phyloP scores from a whole-genome alignment of 2,888 invertebrate genomes.

The Polymixis flavicincta region DNA sequence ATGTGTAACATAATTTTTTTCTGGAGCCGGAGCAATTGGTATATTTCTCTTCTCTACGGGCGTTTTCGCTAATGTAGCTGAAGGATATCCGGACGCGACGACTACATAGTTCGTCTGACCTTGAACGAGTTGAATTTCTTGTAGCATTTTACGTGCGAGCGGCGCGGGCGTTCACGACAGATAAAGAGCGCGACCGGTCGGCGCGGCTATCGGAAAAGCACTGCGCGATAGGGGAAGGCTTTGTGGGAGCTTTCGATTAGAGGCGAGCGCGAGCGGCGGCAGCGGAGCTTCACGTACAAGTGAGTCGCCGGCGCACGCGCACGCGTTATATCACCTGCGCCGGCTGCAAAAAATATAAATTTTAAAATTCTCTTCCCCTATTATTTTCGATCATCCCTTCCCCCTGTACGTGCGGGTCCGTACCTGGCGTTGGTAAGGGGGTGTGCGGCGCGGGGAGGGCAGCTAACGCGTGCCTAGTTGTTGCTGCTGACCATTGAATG shows the following conservation, averaged over 20 bases:
- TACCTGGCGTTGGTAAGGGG: conserved; percentile 85
- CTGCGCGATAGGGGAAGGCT: conserved; percentile 79
- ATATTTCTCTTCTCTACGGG: conserved; percentile 89
- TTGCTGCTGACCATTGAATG: conserved; percentile 85
- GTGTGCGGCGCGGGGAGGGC: conserved; percentile 71
- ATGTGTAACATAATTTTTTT: conserved; percentile 89
- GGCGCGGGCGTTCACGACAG: conserved; percentile 75
- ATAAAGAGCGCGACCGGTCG: conserved; percentile 79
- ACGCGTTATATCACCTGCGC: conserved; percentile 90
- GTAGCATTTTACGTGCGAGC: conserved; percentile 87
- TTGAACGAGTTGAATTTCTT: conserved; percentile 89
- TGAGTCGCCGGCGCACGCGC: conserved; percentile 89
- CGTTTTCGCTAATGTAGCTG: conserved; percentile 86
- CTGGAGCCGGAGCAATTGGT: conserved; percentile 91
- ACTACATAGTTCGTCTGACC: conserved; percentile 92
- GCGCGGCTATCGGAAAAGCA: conserved; percentile 82
- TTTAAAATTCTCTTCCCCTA: conserved; percentile 91
- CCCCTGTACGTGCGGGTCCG: conserved; percentile 88
- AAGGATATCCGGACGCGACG: conserved; percentile 89
- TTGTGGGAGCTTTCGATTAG: conserved; percentile 76
- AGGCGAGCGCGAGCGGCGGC: conserved; percentile 81
- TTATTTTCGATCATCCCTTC: conserved; percentile 91
- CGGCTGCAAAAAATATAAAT: conserved; percentile 91
- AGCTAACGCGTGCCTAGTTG: conserved; percentile 87
- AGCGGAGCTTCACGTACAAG: conserved; percentile 87